phyloP scores from a whole-genome alignment of 2,797 vertebrate genomes.

The Corythornis leucogaster region DNA sequence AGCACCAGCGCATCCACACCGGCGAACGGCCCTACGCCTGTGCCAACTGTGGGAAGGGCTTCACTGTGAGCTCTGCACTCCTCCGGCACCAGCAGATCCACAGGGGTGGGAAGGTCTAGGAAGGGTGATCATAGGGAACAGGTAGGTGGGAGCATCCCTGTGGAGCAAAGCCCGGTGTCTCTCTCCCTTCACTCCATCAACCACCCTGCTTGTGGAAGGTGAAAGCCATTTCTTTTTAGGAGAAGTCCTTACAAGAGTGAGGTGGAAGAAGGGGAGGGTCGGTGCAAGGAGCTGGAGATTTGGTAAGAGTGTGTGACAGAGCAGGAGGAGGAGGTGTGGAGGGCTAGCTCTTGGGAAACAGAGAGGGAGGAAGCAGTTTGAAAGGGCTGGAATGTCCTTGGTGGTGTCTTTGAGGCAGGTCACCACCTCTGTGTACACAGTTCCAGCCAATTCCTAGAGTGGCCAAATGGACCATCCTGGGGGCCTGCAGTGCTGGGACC shows the following conservation, averaged over 20 bases:
- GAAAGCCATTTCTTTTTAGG: background rate
- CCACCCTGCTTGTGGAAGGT: accelerated
- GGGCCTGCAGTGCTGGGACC: background rate
- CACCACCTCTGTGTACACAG: background rate
- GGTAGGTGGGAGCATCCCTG: background rate
- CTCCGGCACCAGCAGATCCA: constrained; percentile 23
- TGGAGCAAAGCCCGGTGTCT: accelerated
- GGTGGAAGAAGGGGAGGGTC: background rate
- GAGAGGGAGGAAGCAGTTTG: background rate
- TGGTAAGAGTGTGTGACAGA: accelerated
- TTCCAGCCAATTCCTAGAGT: accelerated
- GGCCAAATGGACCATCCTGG: accelerated
- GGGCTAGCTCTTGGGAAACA: background rate
- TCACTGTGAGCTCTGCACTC: constrained; percentile 17
- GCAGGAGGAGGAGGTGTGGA: background rate
- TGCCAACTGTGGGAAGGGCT: constrained; percentile 40
- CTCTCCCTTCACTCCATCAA: accelerated
- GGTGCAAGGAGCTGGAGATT: background rate
- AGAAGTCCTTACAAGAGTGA: background rate
- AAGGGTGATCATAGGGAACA: background rate
- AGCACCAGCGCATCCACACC: constrained; percentile 62
- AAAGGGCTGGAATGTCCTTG: background rate
- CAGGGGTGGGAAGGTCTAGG: background rate
- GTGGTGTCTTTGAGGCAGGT: background rate
- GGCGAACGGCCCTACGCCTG: constrained; percentile 51